phyloP scores from a whole-genome alignment of 2,797 vertebrate species.

The Melanitta fusca region DNA sequence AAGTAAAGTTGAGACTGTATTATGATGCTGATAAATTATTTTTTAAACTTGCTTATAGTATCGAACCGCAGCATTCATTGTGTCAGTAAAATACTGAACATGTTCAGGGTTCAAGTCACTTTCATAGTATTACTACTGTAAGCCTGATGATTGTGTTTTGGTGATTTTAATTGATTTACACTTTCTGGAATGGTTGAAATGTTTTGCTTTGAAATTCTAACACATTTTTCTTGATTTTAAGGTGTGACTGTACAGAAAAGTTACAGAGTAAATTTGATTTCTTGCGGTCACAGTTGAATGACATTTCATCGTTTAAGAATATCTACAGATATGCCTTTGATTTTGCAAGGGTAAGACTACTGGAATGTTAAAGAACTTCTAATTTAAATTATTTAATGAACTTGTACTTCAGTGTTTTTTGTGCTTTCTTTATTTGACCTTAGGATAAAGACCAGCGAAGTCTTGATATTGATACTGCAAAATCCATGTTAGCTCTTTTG shows the following conservation, averaged over 20 bases:
- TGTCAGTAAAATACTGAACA: neutral
- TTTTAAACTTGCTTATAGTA: neutral
- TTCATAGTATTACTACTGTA: neutral
- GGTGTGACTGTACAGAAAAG: conserved; percentile 94
- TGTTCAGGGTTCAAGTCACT: neutral
- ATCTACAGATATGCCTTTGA: conserved; percentile 99
- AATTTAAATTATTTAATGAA: neutral
- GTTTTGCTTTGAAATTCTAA: conserved; percentile 42
- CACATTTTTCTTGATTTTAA: conserved; percentile 68
- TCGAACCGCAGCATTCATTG: neutral
- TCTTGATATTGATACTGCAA: conserved; percentile 96
- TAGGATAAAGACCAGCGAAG: conserved; percentile 97
- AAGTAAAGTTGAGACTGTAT: neutral
- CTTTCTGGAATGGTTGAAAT: neutral
- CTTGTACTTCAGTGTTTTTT: neutral
- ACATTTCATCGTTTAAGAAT: conserved; percentile 91
- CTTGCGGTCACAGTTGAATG: conserved; percentile 90
- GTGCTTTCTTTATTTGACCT: conserved; percentile 42
- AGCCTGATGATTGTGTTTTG: neutral
- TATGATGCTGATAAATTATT: neutral
- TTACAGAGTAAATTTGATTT: conserved; percentile 94
- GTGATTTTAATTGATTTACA: neutral
- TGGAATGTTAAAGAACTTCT: neutral
- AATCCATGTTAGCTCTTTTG: conserved; percentile 93
- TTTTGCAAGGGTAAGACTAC: conserved; percentile 91